A percentile compares a stretch with the other conserved stretches of the same genome.
Evolutionary conservation across 2,113 vertebrate species (phyloP).

Genomic region (Cichladusa arquata): DNA sequence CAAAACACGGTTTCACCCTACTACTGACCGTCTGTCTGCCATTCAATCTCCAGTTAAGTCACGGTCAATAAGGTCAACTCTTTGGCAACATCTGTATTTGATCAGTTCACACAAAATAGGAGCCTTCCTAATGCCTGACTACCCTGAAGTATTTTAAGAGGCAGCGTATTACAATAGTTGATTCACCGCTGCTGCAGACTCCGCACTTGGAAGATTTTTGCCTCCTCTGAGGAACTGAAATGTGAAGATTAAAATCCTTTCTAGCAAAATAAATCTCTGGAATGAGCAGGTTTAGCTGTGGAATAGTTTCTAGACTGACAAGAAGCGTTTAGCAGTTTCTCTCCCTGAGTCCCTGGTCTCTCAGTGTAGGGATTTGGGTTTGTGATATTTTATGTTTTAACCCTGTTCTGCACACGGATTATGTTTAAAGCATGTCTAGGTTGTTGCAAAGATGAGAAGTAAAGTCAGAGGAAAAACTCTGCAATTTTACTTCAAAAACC

Average conservation of each 20-base stretch:
- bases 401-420: neutral
- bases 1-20: conserved; percentile 80
- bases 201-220: conserved; percentile 34
- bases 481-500: conserved; percentile 3
- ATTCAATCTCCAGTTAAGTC: conserved; percentile 80
- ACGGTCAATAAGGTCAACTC: conserved; percentile 80
- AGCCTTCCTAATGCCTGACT: conserved; percentile 76
- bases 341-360: neutral
- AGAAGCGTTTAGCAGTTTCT: neutral
- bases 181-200: conserved; percentile 60
- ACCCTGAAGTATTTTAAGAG: conserved; percentile 69
- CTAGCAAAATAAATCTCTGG: conserved; percentile 44
- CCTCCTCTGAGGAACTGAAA: conserved; percentile 31
- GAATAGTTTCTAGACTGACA: neutral
- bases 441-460: neutral
- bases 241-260: conserved; percentile 47
- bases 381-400: conserved; percentile 14
- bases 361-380: neutral
- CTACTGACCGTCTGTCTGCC: conserved; percentile 81
- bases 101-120: conserved; percentile 84
- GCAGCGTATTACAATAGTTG: conserved; percentile 64
- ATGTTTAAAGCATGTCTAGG: neutral
- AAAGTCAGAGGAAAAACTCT: neutral
- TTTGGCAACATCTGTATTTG: conserved; percentile 93
- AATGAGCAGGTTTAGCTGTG: neutral